Base-by-base conservation (phyloP, 2,888 invertebrate genomes). In the Incurvaria masculella region DNA sequence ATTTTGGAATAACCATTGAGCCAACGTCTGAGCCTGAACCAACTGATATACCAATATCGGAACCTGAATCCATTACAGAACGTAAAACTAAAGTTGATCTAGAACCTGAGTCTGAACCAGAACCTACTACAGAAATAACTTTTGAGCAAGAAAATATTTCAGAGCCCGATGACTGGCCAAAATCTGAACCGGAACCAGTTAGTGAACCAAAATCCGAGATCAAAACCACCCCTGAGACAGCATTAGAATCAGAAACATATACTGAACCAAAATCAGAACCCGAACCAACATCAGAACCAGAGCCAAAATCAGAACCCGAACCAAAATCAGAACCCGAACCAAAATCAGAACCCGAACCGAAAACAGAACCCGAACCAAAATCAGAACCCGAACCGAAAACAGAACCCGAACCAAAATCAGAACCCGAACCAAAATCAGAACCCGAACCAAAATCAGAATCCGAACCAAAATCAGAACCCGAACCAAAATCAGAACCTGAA, bases 401-500 rank as follows among this genome's bases (percentile, higher is more conserved):
- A 47, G 61, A 64, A 57, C 60, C 64, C 14, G 69, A 68, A 53
- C 60, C 76, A 0, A 65, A 67, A 52, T 63, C 71, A 1, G 72
- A 68, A 50, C 65, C 74, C 1, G 61, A 63, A 52, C 53, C 66
- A 2, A 60, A 64, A 58, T 61, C 72, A 8, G 61, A 64, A 52
- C 59, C 65, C 0, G 64, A 70, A 55, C 60, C 69, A 2, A 63
- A 66, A 49, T 60, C 72, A 1, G 67, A 65, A 57, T 61, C 67
- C 1, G 60, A 57, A 42, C 55, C 61, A 4, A 53, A 60, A 42
- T 57, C 56, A 2, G 59, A 61, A 52, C 60, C 64, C 2, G 60
- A 64, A 49, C 57, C 49, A 16, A 45, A 42, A 42, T 16, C 47
- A 47, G 52, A 53, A 49, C 47, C 65, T 3, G 62, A 70, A 58